These are phyloP conservation scores for Enhydra lutris DNA, from an alignment of 2,113 vertebrate genomes.

Conservation along the genomic window DNA sequence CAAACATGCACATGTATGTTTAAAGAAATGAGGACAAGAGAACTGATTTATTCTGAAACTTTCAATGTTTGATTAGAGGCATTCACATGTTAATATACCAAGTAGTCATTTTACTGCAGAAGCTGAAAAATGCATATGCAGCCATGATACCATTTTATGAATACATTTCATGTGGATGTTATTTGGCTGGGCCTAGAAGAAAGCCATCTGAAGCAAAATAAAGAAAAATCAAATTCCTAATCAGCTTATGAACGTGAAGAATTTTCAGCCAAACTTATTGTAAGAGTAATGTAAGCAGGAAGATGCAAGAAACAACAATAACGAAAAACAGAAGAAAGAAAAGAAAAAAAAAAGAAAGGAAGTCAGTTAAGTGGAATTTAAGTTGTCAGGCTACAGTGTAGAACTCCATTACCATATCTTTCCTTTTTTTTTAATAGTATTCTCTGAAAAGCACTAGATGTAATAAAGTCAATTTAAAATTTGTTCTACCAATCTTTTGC, in stretches of 20 bases:
- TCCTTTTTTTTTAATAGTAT: slow-evolving; percentile 81
- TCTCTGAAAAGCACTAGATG: slow-evolving; percentile 88
- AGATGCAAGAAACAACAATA: slow-evolving; percentile 41
- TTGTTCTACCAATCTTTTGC: slow-evolving; percentile 92
- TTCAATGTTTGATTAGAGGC: not conserved
- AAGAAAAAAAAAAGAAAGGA: slow-evolving; percentile 4
- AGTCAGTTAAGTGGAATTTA: slow-evolving; percentile 81
- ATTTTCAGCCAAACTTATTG: slow-evolving; percentile 75
- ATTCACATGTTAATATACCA: not conserved
- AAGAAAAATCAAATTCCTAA: slow-evolving; percentile 71
- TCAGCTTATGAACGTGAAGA: slow-evolving; percentile 71
- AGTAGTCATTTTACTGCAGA: not conserved
- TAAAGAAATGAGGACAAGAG: not conserved
- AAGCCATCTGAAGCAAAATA: slow-evolving; percentile 58
- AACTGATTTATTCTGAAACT: not conserved
- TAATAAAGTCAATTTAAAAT: slow-evolving; percentile 92
- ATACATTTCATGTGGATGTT: not conserved
- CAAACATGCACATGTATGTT: not conserved
- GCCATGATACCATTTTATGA: not conserved
- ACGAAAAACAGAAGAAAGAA: not conserved
- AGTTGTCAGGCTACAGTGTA: slow-evolving; percentile 79
- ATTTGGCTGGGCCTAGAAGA: not conserved
- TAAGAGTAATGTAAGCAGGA: slow-evolving; percentile 75
- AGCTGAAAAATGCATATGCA: not conserved
- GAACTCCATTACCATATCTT: slow-evolving; percentile 84